A percentile compares a stretch with the other conserved stretches of the same genome.
Evolutionary conservation across 1,140 invertebrate species (phyloP).

Genomic region (Oryctes rhinoceros): DNA sequence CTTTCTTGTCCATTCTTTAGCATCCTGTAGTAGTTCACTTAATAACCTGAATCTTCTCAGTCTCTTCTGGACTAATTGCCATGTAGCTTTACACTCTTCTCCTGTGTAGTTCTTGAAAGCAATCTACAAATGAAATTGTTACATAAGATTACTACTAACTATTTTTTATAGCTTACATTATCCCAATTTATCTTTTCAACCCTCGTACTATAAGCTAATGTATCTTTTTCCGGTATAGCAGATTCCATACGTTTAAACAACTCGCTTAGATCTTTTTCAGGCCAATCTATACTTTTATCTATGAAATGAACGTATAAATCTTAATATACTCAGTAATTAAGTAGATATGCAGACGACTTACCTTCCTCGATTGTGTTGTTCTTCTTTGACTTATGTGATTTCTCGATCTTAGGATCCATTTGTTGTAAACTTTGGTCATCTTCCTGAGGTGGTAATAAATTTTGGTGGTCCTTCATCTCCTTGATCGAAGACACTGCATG

Average conservation of each 20-base stretch:
- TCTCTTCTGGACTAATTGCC: slow-evolving; percentile 59
- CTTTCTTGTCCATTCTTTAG: slow-evolving; percentile 61
- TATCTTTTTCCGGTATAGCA: slow-evolving; percentile 55
- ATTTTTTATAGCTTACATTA: slow-evolving; percentile 47
- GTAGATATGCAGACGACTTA: background rate
- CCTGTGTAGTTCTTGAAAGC: slow-evolving; percentile 60
- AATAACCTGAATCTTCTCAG: slow-evolving; percentile 62
- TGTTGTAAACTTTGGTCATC: background rate
- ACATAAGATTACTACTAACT: background rate
- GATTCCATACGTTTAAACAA: slow-evolving; percentile 54
- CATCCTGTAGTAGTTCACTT: slow-evolving; percentile 63
- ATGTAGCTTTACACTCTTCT: slow-evolving; percentile 62
- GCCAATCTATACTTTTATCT: slow-evolving; percentile 39
- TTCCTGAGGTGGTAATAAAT: background rate
- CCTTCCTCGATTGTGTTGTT: slow-evolving; percentile 14
- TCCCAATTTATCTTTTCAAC: slow-evolving; percentile 57
- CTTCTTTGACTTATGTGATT: background rate
- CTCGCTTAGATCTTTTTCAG: slow-evolving; percentile 53
- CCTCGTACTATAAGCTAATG: slow-evolving; percentile 50
- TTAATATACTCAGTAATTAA: background rate
- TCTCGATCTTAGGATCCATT: background rate
- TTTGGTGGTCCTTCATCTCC: background rate
- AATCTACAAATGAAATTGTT: slow-evolving; percentile 53
- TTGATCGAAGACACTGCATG: background rate
- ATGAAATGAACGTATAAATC: background rate